A percentile compares a stretch with the other conserved stretches of the same genome.
These are phyloP conservation scores for Lobophora halterata DNA, from an alignment of 2,888 invertebrate species.

Conservation along the genomic window DNA sequence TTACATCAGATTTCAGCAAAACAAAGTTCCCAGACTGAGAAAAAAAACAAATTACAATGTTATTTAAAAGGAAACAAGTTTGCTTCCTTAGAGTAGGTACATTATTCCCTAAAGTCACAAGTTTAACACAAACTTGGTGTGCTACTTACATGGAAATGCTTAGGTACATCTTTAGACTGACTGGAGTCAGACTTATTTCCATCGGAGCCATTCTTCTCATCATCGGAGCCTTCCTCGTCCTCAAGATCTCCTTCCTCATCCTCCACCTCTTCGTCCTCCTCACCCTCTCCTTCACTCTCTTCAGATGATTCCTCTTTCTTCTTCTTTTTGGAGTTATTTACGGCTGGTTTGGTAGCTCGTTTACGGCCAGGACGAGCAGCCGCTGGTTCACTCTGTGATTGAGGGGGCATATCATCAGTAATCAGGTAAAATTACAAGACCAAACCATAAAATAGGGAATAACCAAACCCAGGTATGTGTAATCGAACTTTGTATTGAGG, in stretches of 20 bases:
- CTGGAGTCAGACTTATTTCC: slow-evolving; percentile 78
- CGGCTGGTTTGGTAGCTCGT: slow-evolving; percentile 52
- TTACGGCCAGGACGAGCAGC: slow-evolving; percentile 60
- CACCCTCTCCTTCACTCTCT: slow-evolving; percentile 68
- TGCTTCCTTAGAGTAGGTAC: no score
- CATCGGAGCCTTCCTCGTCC: slow-evolving; percentile 76
- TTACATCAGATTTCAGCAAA: slow-evolving; percentile 82
- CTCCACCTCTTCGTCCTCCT: slow-evolving; percentile 67
- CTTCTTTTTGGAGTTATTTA: slow-evolving; percentile 72
- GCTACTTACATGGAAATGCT: slow-evolving; percentile 74
- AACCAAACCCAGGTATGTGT: no score
- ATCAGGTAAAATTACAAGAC: no score
- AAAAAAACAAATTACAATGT: neutral
- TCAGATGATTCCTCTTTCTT: slow-evolving; percentile 68
- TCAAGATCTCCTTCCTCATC: slow-evolving; percentile 72
- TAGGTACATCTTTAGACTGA: slow-evolving; percentile 79
- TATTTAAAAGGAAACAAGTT: neutral
- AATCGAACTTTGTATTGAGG: no score
- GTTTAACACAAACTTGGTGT: neutral
- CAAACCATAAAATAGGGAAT: no score
- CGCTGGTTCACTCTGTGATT: slow-evolving; percentile 57
- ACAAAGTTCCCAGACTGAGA: slow-evolving; percentile 84
- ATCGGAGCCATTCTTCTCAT: slow-evolving; percentile 77
- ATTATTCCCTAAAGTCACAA: no score
- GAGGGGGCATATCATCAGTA: no score